Evolutionary conservation across 2,888 invertebrate genomes (phyloP), one percentile per base, ranked within the genome.

Genomic region (Thymelicus sylvestris): DNA sequence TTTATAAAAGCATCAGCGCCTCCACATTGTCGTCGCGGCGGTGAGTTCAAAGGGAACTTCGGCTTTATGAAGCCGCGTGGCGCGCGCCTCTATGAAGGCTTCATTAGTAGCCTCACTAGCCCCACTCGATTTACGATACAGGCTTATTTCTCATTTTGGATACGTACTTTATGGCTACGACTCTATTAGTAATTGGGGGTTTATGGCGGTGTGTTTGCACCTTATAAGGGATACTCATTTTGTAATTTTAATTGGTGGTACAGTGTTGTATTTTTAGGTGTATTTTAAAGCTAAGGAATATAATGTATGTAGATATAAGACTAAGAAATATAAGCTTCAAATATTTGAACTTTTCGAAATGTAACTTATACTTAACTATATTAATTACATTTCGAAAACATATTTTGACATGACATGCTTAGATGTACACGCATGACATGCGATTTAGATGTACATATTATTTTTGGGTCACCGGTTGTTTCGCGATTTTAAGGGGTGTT

Each of bases 1-100:
- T 92, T 93, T 93, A 91, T 92, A 89, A 87, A 90, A 85, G 88
- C 87, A 85, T 71, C 91, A 89, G 89, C 92, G 90, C 89, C 89
- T 92, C 84, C 77, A 82, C 86, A 79, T 81, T 90, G 89, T 90
- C 91, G 75, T 52, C 73, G 57, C 44, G 73, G 70, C 78, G 76
- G 77, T 73, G 62, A 66, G 73, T 48, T 76, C 78, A 78, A 78
- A 77, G 77, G 15, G 57, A 62, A 7, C 44, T 52, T 31, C 41
- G 52, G 75, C 89, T 90, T 90, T 90, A 87, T 81, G 41, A 69
- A 79, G 85, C 86, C 89, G 87, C 81, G 76, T 68, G 80, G 84
- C 85, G 84, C 84, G 85, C 85, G 84, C 80, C 84, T 55, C 55
- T 82, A 79, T 86, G 89, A 88, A 83, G 86, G 81, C 90, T 89